These are phyloP conservation scores for Marisa cornuarietis DNA, from an alignment of 1,140 invertebrate genomes.

Conservation along the genomic window DNA sequence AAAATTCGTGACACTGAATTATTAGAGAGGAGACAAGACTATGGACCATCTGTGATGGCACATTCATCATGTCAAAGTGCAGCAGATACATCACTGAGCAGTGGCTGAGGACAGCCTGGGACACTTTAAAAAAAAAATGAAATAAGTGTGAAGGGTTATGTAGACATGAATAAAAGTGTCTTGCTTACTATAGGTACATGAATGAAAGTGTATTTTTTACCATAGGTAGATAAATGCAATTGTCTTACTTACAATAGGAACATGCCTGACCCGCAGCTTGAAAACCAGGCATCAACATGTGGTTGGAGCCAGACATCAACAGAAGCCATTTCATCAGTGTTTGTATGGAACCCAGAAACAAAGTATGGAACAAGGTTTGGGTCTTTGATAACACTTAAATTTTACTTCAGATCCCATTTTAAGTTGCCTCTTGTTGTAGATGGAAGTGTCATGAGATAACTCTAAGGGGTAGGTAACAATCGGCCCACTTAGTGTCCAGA, in stretches of 20 bases:
- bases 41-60: neutral
- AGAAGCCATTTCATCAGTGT: neutral
- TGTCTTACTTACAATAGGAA: neutral
- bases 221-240: neutral
- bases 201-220: neutral
- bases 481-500: too few relatives aligned
- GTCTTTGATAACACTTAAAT: neutral
- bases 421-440: too few relatives aligned
- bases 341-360: neutral
- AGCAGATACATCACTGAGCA: neutral
- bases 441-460: too few relatives aligned
- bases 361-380: conserved; percentile 10
- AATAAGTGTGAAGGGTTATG: neutral
- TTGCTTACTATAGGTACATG: neutral
- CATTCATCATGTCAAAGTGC: neutral
- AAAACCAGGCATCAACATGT: neutral
- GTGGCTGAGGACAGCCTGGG: neutral
- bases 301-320: neutral
- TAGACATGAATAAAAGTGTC: neutral
- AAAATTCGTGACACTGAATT: too few relatives aligned
- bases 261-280: conserved; percentile 12
- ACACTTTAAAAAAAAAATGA: neutral
- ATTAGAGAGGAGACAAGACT: neutral
- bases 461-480: too few relatives aligned
- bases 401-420: too few relatives aligned